phyloP scores from a whole-genome alignment of 2,888 invertebrate genomes.

The Plebejus anna region DNA sequence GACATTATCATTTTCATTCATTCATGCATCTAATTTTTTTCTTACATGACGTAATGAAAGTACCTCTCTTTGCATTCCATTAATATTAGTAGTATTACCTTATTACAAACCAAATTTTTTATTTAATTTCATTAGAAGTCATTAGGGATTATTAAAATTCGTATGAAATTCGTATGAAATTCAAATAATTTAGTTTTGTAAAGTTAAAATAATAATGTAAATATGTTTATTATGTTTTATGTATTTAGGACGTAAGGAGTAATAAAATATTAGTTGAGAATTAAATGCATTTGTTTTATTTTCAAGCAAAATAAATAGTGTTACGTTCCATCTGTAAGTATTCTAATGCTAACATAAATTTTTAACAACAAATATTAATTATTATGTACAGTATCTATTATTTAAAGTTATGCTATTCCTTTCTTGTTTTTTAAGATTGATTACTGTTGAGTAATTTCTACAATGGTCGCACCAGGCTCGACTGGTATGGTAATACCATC shows the following conservation, averaged over 20 bases:
- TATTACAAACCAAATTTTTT: constrained; percentile 64
- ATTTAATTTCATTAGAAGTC: constrained; percentile 63
- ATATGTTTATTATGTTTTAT: neutral
- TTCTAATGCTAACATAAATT: constrained; percentile 6
- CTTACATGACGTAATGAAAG: constrained; percentile 53
- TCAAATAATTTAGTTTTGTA: constrained; percentile 13
- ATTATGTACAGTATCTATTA: neutral
- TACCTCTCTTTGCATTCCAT: constrained; percentile 75
- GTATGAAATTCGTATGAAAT: neutral
- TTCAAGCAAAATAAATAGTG: constrained; percentile 18
- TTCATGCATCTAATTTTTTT: constrained; percentile 41
- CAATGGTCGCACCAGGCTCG: constrained; percentile 57
- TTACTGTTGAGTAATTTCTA: constrained; percentile 59
- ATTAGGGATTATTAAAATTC: constrained; percentile 54
- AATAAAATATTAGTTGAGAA: constrained; percentile 11
- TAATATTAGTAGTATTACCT: constrained; percentile 49
- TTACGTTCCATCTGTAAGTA: neutral
- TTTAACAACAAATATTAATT: neutral
- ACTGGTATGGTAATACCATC: constrained; percentile 43
- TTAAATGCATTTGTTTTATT: constrained; percentile 23
- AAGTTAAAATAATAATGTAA: constrained; percentile 24
- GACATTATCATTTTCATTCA: constrained; percentile 13
- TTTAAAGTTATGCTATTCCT: constrained; percentile 15
- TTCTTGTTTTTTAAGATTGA: neutral
- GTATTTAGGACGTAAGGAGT: neutral